Conservation (phyloP, 2,888 invertebrate genomes). For the Andrena marginata region DNA sequence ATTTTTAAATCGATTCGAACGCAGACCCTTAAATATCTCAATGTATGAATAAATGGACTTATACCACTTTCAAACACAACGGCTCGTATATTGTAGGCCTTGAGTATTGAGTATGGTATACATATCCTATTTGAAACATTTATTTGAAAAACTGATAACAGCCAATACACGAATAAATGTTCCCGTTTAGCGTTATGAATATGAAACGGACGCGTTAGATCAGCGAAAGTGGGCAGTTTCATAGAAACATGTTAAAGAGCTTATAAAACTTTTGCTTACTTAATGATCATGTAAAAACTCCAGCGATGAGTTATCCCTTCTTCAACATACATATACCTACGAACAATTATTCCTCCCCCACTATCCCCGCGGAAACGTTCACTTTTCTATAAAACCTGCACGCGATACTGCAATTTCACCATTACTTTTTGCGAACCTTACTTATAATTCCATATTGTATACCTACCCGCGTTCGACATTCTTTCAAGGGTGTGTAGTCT, state of each 20-base stretch:
- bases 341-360: constrained; percentile 70
- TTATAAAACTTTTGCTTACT: background rate
- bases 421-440: constrained; percentile 71
- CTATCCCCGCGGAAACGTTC: constrained; percentile 79
- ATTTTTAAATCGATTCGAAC: too few species aligned
- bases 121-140: too few species aligned
- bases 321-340: constrained; percentile 37
- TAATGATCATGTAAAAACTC: constrained; percentile 3
- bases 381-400: constrained; percentile 82
- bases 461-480: background rate
- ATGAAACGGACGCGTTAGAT: too few species aligned
- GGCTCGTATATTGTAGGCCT: too few species aligned
- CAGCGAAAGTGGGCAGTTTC: too few species aligned
- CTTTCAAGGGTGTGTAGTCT: background rate
- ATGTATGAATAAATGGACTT: too few species aligned
- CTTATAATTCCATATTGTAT: constrained; percentile 24
- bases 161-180: too few species aligned
- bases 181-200: too few species aligned
- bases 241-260: background rate
- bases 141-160: too few species aligned
- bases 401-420: constrained; percentile 73
- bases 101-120: too few species aligned
- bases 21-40: too few species aligned
- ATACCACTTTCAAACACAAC: too few species aligned
- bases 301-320: constrained; percentile 62